Percentiles rank a stretch among this genome's conserved stretches.
Evolutionary conservation across 2,113 vertebrate species (phyloP).

Genomic region (Oophaga pumilio): DNA sequence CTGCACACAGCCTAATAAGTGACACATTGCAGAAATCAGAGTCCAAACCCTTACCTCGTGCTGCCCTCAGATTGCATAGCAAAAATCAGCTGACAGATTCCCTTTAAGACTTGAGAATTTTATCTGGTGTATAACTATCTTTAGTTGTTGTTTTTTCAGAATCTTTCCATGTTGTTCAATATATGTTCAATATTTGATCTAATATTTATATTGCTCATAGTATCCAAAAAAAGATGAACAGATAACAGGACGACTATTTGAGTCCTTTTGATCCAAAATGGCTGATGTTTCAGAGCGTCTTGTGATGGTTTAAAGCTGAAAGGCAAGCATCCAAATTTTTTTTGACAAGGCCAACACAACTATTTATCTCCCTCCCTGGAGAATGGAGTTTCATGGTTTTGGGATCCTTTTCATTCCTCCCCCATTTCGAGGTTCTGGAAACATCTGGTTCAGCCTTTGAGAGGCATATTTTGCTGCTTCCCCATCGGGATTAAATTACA

Average conservation of each 20-base stretch:
- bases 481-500: slow-evolving; percentile 78
- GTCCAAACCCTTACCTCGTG: too few relatives aligned
- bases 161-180: not conserved
- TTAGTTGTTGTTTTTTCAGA: not conserved
- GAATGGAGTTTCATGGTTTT: slow-evolving; percentile 63
- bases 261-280: slow-evolving; percentile 38
- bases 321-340: slow-evolving; percentile 45
- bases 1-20: too few relatives aligned
- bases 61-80: too few relatives aligned
- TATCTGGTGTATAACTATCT: not conserved
- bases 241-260: not conserved
- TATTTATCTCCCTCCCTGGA: slow-evolving; percentile 63
- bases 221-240: not conserved
- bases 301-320: slow-evolving; percentile 26
- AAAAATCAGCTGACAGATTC: too few relatives aligned
- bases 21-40: too few relatives aligned
- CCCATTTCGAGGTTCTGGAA: slow-evolving; percentile 66
- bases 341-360: slow-evolving; percentile 44
- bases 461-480: slow-evolving; percentile 75
- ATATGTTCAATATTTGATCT: not conserved
- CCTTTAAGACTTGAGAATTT: too few relatives aligned
- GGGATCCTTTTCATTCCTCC: slow-evolving; percentile 66
- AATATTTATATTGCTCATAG: not conserved
- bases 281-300: not conserved
- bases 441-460: slow-evolving; percentile 77